A percentile compares a stretch with the other conserved stretches of the same genome.
Evolutionary conservation across 1,140 invertebrate genomes (phyloP).

Genomic region (Tetranychus cinnabarinus): DNA sequence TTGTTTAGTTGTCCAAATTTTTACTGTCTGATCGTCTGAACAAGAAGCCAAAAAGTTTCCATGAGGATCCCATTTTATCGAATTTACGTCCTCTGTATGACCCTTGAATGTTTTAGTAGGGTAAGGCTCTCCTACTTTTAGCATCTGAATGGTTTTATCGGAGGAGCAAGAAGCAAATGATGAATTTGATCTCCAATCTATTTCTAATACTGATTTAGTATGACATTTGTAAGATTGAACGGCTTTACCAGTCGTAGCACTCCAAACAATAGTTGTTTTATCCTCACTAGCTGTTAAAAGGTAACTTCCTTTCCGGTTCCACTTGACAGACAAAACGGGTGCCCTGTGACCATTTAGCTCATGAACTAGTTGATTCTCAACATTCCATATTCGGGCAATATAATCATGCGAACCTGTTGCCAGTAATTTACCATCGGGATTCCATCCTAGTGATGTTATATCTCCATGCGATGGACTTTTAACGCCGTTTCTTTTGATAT

Average conservation of each 20-base stretch:
- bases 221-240: constrained; percentile 97
- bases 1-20: constrained; percentile 59
- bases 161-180: constrained; percentile 97
- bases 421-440: constrained; percentile 80
- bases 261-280: constrained; percentile 54
- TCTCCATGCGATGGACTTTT: constrained; percentile 98
- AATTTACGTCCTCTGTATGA: constrained; percentile 97
- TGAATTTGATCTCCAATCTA: constrained; percentile 93
- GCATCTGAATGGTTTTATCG: constrained; percentile 97
- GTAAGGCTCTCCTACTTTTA: constrained; percentile 68
- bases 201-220: constrained; percentile 81
- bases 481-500: constrained; percentile 84
- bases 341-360: constrained; percentile 94
- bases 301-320: constrained; percentile 95
- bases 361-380: constrained; percentile 63
- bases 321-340: constrained; percentile 97
- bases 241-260: constrained; percentile 81
- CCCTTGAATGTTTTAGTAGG: constrained; percentile 96
- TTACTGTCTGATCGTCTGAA: constrained; percentile 96
- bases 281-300: constrained; percentile 79
- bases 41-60: constrained; percentile 85
- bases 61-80: constrained; percentile 98
- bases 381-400: constrained; percentile 91
- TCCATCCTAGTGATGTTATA: constrained; percentile 97
- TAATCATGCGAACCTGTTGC: constrained; percentile 97